Conservation (phyloP, 2,797 vertebrate species). For the Tinamus major region DNA sequence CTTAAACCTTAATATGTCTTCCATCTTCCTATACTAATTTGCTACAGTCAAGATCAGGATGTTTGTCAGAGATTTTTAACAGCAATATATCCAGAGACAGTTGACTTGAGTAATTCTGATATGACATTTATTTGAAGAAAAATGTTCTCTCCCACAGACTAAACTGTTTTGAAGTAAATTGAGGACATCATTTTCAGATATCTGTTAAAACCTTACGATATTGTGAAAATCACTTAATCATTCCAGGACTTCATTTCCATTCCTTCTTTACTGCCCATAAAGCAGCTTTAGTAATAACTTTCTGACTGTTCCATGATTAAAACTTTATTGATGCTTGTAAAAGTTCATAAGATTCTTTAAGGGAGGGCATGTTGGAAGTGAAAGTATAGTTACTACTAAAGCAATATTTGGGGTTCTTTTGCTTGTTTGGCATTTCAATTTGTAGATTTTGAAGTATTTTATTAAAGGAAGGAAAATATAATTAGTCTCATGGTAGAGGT, state of each 20-base stretch:
- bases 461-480: not conserved
- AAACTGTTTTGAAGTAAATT: not conserved
- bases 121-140: not conserved
- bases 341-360: not conserved
- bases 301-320: not conserved
- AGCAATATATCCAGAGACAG: not conserved
- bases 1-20: constrained; percentile 18
- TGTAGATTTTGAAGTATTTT: not conserved
- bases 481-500: not conserved
- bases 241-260: not conserved
- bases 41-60: not conserved
- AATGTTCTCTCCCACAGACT: not conserved
- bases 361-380: not conserved
- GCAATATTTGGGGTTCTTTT: not conserved
- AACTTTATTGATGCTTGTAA: not conserved
- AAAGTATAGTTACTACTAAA: not conserved
- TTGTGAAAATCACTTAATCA: not conserved
- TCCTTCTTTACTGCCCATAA: not conserved
- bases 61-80: not conserved
- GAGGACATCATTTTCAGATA: not conserved
- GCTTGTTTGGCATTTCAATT: not conserved
- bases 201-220: not conserved
- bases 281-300: not conserved
- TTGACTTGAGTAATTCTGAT: not conserved
- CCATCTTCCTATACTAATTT: not conserved